Evolutionary conservation across 2,797 vertebrate genomes (phyloP).

Genomic region (Decapterus maruadsi): DNA sequence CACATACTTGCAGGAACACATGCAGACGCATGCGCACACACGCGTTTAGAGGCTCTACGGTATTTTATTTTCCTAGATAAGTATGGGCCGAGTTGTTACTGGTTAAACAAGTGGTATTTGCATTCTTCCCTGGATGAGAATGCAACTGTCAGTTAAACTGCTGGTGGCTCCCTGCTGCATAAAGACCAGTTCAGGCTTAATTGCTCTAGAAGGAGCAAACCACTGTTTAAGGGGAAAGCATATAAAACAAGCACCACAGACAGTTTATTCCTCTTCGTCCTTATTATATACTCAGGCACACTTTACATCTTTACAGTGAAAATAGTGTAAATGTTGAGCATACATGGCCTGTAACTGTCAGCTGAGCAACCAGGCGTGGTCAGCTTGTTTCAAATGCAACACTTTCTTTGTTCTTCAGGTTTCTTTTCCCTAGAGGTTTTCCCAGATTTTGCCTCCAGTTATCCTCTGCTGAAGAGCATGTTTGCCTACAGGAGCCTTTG

Average conservation of each 20-base stretch:
- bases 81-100: constrained; percentile 45
- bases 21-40: neutral
- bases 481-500: constrained; percentile 86
- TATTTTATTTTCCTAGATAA: constrained; percentile 72
- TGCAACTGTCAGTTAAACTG: constrained; percentile 59
- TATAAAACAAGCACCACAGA: constrained; percentile 19
- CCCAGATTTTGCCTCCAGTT: constrained; percentile 70
- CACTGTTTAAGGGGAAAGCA: constrained; percentile 8
- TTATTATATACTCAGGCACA: constrained; percentile 20
- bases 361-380: constrained; percentile 72
- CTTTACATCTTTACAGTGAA: constrained; percentile 31
- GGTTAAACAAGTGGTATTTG: constrained; percentile 80
- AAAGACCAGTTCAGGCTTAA: constrained; percentile 43
- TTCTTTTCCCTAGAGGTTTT: constrained; percentile 76
- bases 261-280: neutral
- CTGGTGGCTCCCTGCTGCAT: constrained; percentile 54
- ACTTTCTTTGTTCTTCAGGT: constrained; percentile 80
- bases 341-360: constrained; percentile 62
- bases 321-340: constrained; percentile 47
- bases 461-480: constrained; percentile 78
- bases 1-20: constrained; percentile 13
- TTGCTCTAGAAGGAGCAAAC: constrained; percentile 27
- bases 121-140: constrained; percentile 67
- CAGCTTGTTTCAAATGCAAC: constrained; percentile 77
- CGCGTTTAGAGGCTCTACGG: constrained; percentile 5